Evolutionary conservation across 2,797 vertebrate species (phyloP).

Genomic region (Cynopterus sphinx): DNA sequence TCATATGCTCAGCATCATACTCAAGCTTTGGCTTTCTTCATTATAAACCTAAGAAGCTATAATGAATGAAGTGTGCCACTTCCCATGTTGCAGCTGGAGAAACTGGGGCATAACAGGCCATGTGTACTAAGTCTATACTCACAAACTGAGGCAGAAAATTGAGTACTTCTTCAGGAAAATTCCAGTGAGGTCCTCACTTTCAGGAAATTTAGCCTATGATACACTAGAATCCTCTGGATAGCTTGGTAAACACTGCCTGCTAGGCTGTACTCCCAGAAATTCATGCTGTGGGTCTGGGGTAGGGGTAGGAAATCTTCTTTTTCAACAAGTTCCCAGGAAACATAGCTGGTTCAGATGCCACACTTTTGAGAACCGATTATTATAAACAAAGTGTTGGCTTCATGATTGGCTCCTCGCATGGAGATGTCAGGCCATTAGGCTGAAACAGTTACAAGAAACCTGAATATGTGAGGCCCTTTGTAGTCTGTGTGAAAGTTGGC

Average conservation of each 20-base stretch:
- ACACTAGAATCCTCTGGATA: not conserved
- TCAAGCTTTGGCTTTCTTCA: not conserved
- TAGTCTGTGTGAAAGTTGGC: not conserved
- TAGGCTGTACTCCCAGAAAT: not conserved
- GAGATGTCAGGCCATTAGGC: not conserved
- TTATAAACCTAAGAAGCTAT: not conserved
- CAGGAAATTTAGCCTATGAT: not conserved
- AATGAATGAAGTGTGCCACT: not conserved
- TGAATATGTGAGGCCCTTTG: not conserved
- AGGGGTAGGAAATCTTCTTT: not conserved
- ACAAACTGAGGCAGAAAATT: not conserved
- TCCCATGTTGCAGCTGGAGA: not conserved
- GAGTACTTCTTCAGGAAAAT: not conserved
- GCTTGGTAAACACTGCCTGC: not conserved
- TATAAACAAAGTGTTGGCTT: not conserved
- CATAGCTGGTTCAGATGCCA: not conserved
- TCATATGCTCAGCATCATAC: not conserved
- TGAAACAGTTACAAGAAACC: not conserved
- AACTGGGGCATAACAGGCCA: not conserved
- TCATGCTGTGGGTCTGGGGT: too few relatives aligned
- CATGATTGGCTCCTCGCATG: not conserved
- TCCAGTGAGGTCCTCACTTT: not conserved
- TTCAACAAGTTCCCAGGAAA: not conserved
- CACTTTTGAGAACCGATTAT: not conserved
- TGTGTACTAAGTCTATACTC: not conserved